Evolutionary conservation across 2,888 invertebrate species (phyloP).

Genomic region (Microplitis manilae): DNA sequence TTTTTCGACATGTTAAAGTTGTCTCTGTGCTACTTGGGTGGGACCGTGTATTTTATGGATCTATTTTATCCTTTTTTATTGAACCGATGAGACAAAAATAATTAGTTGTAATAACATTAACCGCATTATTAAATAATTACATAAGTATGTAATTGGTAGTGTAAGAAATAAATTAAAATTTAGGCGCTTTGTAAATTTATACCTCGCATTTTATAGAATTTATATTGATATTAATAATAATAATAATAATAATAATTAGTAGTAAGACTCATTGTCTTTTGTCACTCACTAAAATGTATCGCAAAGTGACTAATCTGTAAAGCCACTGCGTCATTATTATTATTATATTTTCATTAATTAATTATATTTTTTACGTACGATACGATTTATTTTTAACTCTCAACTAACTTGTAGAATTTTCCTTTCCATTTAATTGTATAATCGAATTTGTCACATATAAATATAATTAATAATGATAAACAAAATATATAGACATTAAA

Average conservation of each 20-base stretch:
- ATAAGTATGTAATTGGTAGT: conserved; percentile 28
- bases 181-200: conserved; percentile 65
- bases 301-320: not conserved
- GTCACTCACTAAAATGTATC: conserved; percentile 24
- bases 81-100: conserved; percentile 43
- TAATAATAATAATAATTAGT: conserved; percentile 19
- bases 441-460: conserved; percentile 57
- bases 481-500: conserved; percentile 22
- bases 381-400: conserved; percentile 59
- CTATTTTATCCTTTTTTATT: not conserved
- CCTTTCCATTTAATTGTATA: conserved; percentile 55
- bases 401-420: conserved; percentile 68
- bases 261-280: conserved; percentile 31
- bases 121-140: conserved; percentile 24
- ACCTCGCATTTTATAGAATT: conserved; percentile 40
- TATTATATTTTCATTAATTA: conserved; percentile 25
- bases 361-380: conserved; percentile 38
- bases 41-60: conserved; percentile 26
- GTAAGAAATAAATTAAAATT: conserved; percentile 42
- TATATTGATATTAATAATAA: not conserved
- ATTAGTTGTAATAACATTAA: conserved; percentile 50
- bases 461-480: conserved; percentile 45
- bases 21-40: too few relatives aligned
- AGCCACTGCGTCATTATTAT: conserved; percentile 30
- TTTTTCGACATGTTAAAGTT: too few relatives aligned